A percentile compares a stretch with the other conserved stretches of the same genome.
Evolutionary conservation across 2,888 invertebrate genomes (phyloP).

Genomic region (Tetragonula carbonaria): DNA sequence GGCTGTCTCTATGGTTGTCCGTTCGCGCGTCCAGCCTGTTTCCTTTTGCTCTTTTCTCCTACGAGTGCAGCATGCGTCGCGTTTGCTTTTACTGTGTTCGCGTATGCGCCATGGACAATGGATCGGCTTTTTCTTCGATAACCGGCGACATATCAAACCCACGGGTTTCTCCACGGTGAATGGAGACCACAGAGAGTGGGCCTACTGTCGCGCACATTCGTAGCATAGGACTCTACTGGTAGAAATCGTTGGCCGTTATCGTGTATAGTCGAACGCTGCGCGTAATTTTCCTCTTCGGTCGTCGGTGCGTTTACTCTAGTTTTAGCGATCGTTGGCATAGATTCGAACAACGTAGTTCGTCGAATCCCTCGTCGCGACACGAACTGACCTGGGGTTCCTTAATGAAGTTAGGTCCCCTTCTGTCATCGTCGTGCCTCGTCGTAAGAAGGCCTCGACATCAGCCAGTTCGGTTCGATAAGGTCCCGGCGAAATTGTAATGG

Average conservation of each 20-base stretch:
- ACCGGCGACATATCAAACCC: constrained; percentile 26
- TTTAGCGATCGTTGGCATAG: background rate
- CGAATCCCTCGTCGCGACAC: constrained; percentile 51
- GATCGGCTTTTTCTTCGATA: constrained; percentile 26
- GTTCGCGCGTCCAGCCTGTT: constrained; percentile 24
- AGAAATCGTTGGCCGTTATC: background rate
- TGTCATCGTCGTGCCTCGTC: constrained; percentile 25
- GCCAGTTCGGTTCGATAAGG: constrained; percentile 30
- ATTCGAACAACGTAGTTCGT: constrained; percentile 23
- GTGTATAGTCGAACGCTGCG: background rate
- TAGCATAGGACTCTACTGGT: background rate
- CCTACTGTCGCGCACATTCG: background rate
- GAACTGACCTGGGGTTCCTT: constrained; percentile 74
- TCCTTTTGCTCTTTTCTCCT: constrained; percentile 38
- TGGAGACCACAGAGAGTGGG: background rate
- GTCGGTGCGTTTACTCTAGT: background rate
- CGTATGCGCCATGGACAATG: constrained; percentile 37
- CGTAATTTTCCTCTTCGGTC: constrained; percentile 18
- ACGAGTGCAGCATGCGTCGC: background rate
- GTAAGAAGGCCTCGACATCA: constrained; percentile 36
- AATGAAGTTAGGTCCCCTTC: constrained; percentile 71
- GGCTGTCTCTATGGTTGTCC: background rate
- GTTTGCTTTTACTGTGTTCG: constrained; percentile 28
- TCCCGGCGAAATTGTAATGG: constrained; percentile 23
- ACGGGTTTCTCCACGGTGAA: constrained; percentile 44